These are phyloP conservation scores for Drosophila putrida DNA, from an alignment of 2,888 invertebrate species.

Conservation along the genomic window DNA sequence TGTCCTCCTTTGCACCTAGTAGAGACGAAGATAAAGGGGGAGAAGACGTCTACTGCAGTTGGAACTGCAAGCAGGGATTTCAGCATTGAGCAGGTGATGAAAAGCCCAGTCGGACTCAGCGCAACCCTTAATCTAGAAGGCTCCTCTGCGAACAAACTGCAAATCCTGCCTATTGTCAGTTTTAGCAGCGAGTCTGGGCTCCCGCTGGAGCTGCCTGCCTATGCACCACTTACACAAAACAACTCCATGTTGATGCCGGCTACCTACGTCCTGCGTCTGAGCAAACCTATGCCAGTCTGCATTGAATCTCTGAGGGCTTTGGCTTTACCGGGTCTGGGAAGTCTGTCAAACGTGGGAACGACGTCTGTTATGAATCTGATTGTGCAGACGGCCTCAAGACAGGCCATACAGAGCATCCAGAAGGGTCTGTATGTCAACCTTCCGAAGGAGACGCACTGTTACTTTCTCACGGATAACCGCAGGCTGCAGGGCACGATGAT, in stretches of 20 bases:
- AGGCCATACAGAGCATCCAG: constrained; percentile 90
- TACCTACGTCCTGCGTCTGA: constrained; percentile 92
- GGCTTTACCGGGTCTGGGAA: constrained; percentile 86
- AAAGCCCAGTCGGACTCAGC: constrained; percentile 89
- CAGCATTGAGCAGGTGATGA: constrained; percentile 85
- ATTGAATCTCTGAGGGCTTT: constrained; percentile 90
- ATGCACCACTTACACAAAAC: constrained; percentile 91
- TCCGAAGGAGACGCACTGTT: constrained; percentile 97
- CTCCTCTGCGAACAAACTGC: constrained; percentile 90
- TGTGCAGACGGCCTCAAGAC: constrained; percentile 91
- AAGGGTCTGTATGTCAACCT: constrained; percentile 95
- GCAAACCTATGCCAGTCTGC: constrained; percentile 94
- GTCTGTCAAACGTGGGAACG: constrained; percentile 76
- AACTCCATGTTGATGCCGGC: constrained; percentile 97
- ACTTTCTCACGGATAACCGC: constrained; percentile 94
- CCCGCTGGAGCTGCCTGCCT: constrained; percentile 88
- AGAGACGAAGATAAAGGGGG: constrained; percentile 44
- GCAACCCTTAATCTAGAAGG: constrained; percentile 96
- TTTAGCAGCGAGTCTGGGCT: constrained; percentile 76
- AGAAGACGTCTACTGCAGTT: constrained; percentile 52
- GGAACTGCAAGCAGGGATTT: constrained; percentile 86
- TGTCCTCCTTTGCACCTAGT: constrained; percentile 71
- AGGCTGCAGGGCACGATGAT: constrained; percentile 87
- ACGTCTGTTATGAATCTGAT: constrained; percentile 87
- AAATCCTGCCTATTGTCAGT: constrained; percentile 83